phyloP scores from a whole-genome alignment of 1,140 invertebrate species.

The Drosophila kepulauana region DNA sequence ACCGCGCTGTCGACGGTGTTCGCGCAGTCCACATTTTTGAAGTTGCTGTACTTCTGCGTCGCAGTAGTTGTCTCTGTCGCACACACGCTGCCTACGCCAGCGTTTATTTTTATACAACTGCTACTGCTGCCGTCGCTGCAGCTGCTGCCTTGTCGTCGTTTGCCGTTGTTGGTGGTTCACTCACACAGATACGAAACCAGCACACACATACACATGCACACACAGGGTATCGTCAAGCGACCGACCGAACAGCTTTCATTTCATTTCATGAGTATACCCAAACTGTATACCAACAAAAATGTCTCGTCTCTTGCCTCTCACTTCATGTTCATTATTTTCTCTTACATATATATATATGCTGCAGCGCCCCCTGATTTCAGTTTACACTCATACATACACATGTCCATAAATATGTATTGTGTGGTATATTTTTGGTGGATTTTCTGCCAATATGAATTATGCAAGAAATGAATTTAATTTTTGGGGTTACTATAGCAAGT shows the following conservation, averaged over 20 bases:
- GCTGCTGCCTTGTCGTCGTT: conserved; percentile 33
- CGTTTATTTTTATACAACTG: conserved; percentile 75
- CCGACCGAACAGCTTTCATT: conserved; percentile 72
- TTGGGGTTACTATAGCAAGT: background rate
- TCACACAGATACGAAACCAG: conserved; percentile 32
- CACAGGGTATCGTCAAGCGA: conserved; percentile 25
- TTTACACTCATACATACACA: conserved; percentile 11
- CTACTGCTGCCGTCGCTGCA: conserved; percentile 64
- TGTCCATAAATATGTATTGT: too few relatives aligned
- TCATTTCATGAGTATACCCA: conserved; percentile 61
- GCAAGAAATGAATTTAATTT: conserved; percentile 13
- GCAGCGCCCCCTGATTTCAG: background rate
- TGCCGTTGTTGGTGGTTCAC: conserved; percentile 37
- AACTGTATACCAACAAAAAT: conserved; percentile 46
- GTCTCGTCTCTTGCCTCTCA: conserved; percentile 23
- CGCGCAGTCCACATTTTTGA: conserved; percentile 80
- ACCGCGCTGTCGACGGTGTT: conserved; percentile 44
- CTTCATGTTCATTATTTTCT: background rate
- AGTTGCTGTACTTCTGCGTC: conserved; percentile 82
- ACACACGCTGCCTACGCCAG: conserved; percentile 65
- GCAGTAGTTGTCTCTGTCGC: conserved; percentile 77
- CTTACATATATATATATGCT: too few relatives aligned
- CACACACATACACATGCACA: conserved; percentile 22
- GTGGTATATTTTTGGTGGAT: conserved; percentile 8
- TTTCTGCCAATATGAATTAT: conserved; percentile 28